phyloP scores from a whole-genome alignment of 2,113 vertebrate genomes.

The Hemiprocne comata region DNA sequence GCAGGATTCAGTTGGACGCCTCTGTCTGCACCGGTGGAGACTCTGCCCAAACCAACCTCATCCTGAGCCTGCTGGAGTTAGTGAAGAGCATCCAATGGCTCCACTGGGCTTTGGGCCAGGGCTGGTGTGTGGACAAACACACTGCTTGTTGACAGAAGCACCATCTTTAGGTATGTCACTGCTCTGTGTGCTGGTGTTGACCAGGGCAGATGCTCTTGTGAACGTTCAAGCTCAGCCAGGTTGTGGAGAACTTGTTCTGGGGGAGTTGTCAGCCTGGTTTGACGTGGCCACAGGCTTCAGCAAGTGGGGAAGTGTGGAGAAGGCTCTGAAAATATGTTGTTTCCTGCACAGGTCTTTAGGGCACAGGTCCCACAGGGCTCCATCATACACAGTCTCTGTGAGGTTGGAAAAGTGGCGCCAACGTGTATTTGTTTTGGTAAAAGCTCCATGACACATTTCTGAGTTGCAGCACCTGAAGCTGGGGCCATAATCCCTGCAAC shows the following conservation, averaged over 20 bases:
- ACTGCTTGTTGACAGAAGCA: background rate
- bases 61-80: background rate
- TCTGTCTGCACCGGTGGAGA: background rate
- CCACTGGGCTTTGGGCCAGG: background rate
- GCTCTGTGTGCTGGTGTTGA: background rate
- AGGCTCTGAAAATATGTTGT: background rate
- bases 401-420: background rate
- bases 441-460: background rate
- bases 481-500: background rate
- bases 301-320: background rate
- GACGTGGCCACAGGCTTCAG: background rate
- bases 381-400: accelerated
- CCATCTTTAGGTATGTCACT: background rate
- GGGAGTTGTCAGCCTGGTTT: background rate
- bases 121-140: background rate
- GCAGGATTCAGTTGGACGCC: background rate
- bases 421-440: background rate
- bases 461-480: background rate
- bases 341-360: background rate
- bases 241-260: background rate
- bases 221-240: background rate
- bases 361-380: background rate
- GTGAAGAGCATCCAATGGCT: background rate
- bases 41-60: background rate
- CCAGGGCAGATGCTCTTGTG: background rate